These are phyloP conservation scores for Carassius auratus DNA, from an alignment of 2,113 vertebrate genomes.

Conservation along the genomic window DNA sequence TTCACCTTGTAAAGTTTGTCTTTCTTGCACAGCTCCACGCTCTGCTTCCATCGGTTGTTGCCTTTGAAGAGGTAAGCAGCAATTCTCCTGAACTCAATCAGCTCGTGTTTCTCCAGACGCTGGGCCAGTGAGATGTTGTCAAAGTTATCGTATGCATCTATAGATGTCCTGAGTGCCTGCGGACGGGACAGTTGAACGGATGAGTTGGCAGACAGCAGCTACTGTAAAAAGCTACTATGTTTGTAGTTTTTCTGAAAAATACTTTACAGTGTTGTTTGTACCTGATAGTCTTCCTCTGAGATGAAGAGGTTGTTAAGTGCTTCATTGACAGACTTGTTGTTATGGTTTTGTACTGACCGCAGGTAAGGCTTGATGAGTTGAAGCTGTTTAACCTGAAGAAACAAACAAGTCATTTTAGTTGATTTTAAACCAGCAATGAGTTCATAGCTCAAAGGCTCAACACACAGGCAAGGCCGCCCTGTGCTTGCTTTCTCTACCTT, in stretches of 20 bases:
- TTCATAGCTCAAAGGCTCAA: background rate
- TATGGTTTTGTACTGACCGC: conserved; percentile 97
- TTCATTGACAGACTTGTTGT: conserved; percentile 98
- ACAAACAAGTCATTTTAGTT: background rate
- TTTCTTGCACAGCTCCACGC: conserved; percentile 97
- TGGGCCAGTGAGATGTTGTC: conserved; percentile 98
- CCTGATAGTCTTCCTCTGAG: conserved; percentile 98
- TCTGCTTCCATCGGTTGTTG: conserved; percentile 99
- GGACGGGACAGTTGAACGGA: background rate
- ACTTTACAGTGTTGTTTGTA: conserved; percentile 58
- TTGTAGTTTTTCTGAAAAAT: background rate
- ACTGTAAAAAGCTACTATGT: background rate
- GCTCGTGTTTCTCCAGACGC: conserved; percentile 94
- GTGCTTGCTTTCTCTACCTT: conserved; percentile 78
- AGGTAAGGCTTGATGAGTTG: conserved; percentile 95
- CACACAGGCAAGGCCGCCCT: background rate
- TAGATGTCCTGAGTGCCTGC: conserved; percentile 94
- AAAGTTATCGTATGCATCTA: conserved; percentile 99
- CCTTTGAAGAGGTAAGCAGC: conserved; percentile 98
- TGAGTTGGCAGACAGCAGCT: background rate
- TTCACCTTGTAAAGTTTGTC: conserved; percentile 95
- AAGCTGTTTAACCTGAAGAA: conserved; percentile 90
- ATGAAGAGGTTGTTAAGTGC: conserved; percentile 99
- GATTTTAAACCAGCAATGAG: background rate
- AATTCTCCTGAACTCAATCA: conserved; percentile 97